These are phyloP conservation scores for Cassiopea xamachana DNA, from an alignment of 30 jellyfish, hydroid and myxozoan species.

Conservation along the genomic window DNA sequence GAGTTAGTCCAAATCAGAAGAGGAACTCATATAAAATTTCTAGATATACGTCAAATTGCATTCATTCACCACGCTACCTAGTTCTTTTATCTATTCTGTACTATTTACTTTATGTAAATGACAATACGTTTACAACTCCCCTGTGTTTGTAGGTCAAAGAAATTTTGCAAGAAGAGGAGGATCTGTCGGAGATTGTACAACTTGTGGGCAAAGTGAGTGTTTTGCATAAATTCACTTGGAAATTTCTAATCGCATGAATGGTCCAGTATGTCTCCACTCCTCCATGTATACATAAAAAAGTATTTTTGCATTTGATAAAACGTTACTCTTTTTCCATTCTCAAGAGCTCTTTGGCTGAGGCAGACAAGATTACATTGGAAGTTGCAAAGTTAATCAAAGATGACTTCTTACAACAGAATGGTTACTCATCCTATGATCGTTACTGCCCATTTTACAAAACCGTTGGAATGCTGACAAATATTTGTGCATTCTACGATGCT, in stretches of 20 bases:
- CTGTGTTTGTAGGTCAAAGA: conserved; percentile 80
- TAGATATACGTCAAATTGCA: no score
- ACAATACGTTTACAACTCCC: background rate
- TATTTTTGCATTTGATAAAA: no score
- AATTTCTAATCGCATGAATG: background rate
- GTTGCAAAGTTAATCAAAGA: conserved; percentile 98
- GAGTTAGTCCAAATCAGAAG: no score
- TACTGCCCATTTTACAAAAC: conserved; percentile 99
- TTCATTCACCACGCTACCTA: background rate
- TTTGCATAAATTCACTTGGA: background rate
- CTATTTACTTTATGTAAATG: background rate
- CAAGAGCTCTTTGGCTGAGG: conserved; percentile 98
- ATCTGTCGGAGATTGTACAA: conserved; percentile 97
- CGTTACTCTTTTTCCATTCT: background rate
- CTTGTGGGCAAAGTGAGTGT: conserved; percentile 95
- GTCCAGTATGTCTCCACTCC: no score
- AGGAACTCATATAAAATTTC: no score
- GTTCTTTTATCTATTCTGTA: no score
- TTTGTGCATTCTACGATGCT: conserved; percentile 91
- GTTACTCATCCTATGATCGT: conserved; percentile 98
- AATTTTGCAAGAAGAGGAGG: conserved; percentile 99
- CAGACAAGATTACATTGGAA: conserved; percentile 98
- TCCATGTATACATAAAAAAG: no score
- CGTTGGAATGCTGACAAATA: conserved; percentile 96
- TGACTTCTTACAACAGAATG: conserved; percentile 99